Evolutionary conservation across 2,113 vertebrate genomes (phyloP).

Genomic region (Gorsachius goisagi): DNA sequence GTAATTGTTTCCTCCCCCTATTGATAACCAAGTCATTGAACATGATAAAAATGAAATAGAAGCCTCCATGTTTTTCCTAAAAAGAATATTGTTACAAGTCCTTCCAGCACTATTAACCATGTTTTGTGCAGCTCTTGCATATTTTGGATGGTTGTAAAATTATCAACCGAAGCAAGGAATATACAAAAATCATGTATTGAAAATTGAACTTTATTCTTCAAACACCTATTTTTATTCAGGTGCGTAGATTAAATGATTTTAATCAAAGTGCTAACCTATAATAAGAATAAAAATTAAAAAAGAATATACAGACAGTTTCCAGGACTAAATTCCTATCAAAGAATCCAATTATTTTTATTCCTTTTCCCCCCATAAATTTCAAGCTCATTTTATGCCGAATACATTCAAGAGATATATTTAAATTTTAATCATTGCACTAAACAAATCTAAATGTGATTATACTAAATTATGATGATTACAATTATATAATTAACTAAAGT

Average conservation of each 20-base stretch:
- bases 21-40: neutral
- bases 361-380: neutral
- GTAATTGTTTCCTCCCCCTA: neutral
- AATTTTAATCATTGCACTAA: neutral
- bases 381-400: neutral
- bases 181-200: neutral
- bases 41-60: neutral
- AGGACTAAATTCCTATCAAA: neutral
- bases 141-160: neutral
- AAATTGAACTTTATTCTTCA: neutral
- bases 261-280: neutral
- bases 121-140: neutral
- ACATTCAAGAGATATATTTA: neutral
- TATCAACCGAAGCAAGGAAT: neutral
- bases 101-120: neutral
- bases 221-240: neutral
- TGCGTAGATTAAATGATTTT: neutral
- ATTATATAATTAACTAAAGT: conserved; percentile 1
- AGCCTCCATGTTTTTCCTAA: neutral
- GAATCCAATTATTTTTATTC: neutral
- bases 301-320: neutral
- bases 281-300: neutral
- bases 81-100: neutral
- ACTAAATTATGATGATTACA: neutral
- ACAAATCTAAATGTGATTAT: neutral